Conservation (phyloP, 2,888 invertebrate species). For the Megalurothrips usitatus region DNA sequence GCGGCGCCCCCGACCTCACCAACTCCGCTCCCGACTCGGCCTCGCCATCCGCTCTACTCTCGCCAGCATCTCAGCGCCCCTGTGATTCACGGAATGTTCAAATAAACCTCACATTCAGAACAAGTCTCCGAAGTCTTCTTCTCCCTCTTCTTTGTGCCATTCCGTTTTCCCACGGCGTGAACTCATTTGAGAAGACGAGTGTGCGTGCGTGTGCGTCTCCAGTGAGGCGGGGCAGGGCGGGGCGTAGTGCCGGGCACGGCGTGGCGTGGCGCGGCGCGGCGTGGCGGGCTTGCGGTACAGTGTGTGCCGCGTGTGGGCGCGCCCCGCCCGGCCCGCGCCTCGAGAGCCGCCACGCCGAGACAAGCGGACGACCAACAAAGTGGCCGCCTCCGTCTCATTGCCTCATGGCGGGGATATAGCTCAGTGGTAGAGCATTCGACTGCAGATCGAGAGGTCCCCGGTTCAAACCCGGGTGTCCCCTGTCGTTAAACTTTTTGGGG, state of each 20-base stretch:
- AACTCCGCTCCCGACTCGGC: not conserved
- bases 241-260: not conserved
- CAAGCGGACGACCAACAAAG: not conserved
- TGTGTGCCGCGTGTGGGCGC: no score
- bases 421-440: constrained; percentile 14
- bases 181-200: not conserved
- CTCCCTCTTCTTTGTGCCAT: no score
- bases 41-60: not conserved
- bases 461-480: constrained; percentile 11
- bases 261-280: not conserved
- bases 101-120: no score
- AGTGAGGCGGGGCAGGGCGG: not conserved
- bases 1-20: not conserved
- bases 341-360: not conserved
- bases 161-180: no score
- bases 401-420: not conserved
- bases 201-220: not conserved
- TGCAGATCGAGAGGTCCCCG: constrained; percentile 11
- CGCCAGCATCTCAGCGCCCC: not conserved
- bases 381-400: not conserved
- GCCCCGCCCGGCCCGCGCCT: no score
- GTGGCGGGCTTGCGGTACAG: not conserved
- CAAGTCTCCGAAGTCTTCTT: no score
- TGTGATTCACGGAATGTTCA: not conserved
- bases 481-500: not conserved